Percentiles rank a stretch among this genome's conserved stretches.
phyloP scores from a whole-genome alignment of 2,113 vertebrate species.

The Strigops habroptila region DNA sequence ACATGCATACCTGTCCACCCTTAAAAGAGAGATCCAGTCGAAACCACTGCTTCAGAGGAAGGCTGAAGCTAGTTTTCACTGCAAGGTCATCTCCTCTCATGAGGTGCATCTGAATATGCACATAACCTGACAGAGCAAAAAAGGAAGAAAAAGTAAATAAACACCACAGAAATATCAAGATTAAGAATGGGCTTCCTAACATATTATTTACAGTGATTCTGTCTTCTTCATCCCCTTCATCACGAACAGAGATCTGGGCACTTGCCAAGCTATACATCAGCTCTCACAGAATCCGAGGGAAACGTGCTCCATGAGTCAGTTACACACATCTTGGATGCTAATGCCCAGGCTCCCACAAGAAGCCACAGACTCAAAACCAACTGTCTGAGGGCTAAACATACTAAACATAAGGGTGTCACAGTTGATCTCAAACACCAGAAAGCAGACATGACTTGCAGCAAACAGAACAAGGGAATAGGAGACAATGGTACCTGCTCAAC shows the following conservation, averaged over 20 bases:
- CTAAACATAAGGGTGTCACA: background rate
- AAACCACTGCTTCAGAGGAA: conserved; percentile 85
- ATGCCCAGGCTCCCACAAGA: background rate
- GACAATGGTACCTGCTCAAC: background rate
- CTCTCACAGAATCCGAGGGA: background rate
- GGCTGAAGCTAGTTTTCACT: conserved; percentile 70
- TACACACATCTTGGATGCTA: background rate
- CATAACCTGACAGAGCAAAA: conserved; percentile 68
- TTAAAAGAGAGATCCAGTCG: conserved; percentile 83
- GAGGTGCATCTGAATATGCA: conserved; percentile 86
- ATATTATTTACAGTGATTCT: background rate
- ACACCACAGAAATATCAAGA: background rate
- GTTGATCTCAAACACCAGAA: background rate
- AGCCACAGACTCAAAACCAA: background rate
- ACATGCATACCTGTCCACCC: conserved; percentile 77
- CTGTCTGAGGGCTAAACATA: background rate
- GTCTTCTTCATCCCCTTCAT: background rate
- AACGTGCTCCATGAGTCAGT: background rate
- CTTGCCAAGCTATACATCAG: background rate
- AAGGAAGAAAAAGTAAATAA: background rate
- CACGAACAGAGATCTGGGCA: background rate
- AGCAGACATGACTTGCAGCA: background rate
- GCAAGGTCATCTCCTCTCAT: conserved; percentile 79
- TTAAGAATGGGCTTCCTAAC: background rate
- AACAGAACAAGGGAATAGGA: background rate